These are phyloP conservation scores for Gavialis gangeticus DNA, from an alignment of 2,113 vertebrate genomes.

Conservation along the genomic window DNA sequence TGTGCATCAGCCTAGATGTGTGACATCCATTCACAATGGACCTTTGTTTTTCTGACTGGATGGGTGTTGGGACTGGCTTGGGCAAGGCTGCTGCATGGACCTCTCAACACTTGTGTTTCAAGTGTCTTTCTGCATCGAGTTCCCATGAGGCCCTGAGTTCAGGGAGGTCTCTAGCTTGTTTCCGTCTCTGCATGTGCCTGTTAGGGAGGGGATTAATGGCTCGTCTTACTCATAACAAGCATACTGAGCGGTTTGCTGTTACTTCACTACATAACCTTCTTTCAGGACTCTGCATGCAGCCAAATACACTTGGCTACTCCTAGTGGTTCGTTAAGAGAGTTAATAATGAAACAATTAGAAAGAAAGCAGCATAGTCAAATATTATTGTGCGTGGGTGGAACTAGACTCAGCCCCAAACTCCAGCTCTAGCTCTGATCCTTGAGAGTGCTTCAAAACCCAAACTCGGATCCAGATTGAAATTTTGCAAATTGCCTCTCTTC, in stretches of 20 bases:
- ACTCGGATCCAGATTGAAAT: background rate
- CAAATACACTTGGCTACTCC: constrained; percentile 32
- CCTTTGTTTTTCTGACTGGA: background rate
- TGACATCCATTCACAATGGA: background rate
- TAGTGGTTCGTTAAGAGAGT: constrained; percentile 28
- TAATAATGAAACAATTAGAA: constrained; percentile 23
- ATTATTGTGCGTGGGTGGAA: background rate
- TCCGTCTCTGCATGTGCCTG: background rate
- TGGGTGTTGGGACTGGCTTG: background rate
- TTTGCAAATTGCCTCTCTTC: background rate
- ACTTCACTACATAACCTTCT: constrained; percentile 14
- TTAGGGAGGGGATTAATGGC: background rate
- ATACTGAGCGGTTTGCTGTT: background rate
- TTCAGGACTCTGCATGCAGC: background rate
- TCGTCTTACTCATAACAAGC: background rate
- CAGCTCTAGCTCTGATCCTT: background rate
- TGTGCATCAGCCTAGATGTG: background rate
- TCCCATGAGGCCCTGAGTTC: background rate
- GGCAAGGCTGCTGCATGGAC: background rate
- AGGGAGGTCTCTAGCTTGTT: background rate
- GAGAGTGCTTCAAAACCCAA: background rate
- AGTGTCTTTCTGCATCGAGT: background rate
- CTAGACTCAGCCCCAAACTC: background rate
- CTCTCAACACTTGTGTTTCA: background rate
- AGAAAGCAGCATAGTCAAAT: constrained; percentile 10